Evolutionary conservation across 2,797 vertebrate genomes (phyloP).

Genomic region (Lepus townsendii): DNA sequence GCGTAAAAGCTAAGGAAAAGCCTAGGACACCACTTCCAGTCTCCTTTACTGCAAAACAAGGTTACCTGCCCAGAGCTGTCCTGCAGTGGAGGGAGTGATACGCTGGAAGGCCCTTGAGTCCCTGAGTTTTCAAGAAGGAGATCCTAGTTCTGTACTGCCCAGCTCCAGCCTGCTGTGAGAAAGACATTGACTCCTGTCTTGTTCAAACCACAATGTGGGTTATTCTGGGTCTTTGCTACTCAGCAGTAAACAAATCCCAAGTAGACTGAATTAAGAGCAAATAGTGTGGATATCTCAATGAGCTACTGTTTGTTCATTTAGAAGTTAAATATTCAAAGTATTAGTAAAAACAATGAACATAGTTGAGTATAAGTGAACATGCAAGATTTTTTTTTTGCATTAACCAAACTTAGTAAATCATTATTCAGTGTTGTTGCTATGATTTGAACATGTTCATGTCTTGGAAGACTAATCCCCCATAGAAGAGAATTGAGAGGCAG

Average conservation of each 20-base stretch:
- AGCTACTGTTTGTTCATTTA: background rate
- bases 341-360: constrained; percentile 3
- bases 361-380: background rate
- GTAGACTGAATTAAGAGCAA: background rate
- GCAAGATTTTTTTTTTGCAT: background rate
- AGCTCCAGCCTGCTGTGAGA: background rate
- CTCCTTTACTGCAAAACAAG: background rate
- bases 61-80: background rate
- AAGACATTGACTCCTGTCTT: background rate
- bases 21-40: background rate
- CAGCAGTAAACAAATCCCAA: background rate
- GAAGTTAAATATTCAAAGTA: background rate
- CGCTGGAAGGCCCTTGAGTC: background rate
- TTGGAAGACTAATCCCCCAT: too few relatives aligned
- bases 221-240: background rate
- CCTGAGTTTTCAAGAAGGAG: background rate
- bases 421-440: too few relatives aligned
- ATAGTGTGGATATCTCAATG: background rate
- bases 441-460: too few relatives aligned
- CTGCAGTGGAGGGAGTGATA: background rate
- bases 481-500: too few relatives aligned
- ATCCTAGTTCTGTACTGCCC: background rate
- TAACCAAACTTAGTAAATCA: too few relatives aligned
- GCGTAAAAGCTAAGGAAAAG: background rate
- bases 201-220: background rate